Conservation (phyloP, 2,888 invertebrate species). For the Erebia palarica region DNA sequence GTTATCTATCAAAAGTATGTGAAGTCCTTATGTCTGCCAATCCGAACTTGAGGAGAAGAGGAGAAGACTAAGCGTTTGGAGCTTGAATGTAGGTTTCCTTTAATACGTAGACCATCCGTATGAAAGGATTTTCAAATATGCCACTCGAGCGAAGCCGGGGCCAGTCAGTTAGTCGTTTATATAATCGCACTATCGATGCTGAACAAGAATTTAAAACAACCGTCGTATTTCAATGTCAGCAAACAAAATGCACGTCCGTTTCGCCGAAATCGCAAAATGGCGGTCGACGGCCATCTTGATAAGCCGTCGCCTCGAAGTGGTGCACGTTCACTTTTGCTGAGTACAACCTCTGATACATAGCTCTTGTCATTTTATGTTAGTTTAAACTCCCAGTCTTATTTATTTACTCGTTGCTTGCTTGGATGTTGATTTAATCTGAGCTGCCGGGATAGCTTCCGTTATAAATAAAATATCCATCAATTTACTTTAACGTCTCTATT, state of each 20-base stretch:
- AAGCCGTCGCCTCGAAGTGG: slow-evolving; percentile 42
- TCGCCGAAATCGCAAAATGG: slow-evolving; percentile 39
- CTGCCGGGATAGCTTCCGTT: slow-evolving; percentile 29
- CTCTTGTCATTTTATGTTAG: slow-evolving; percentile 46
- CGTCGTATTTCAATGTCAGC: slow-evolving; percentile 38
- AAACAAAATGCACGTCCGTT: slow-evolving; percentile 39
- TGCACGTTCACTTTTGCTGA: slow-evolving; percentile 45
- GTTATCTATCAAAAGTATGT: too few species aligned
- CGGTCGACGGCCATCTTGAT: slow-evolving; percentile 44
- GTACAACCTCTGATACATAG: slow-evolving; percentile 45
- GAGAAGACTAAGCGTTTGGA: too few species aligned
- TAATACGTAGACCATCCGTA: too few species aligned
- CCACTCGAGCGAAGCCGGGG: slow-evolving; percentile 2
- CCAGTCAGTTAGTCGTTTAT: slow-evolving; percentile 27
- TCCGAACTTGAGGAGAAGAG: too few species aligned
- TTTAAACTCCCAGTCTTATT: slow-evolving; percentile 42
- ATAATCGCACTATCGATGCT: slow-evolving; percentile 35
- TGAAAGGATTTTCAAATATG: too few species aligned
- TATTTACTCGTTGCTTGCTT: slow-evolving; percentile 37
- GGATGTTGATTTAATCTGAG: slow-evolving; percentile 36
- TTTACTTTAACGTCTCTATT: slow-evolving; percentile 25
- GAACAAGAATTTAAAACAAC: slow-evolving; percentile 38
- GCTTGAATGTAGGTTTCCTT: too few species aligned
- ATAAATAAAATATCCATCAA: slow-evolving; percentile 35
- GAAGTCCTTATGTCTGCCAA: too few species aligned